A percentile compares a stretch with the other conserved stretches of the same genome.
These are phyloP conservation scores for Silvanus unidentatus DNA, from an alignment of 2,888 invertebrate genomes.

Conservation along the genomic window DNA sequence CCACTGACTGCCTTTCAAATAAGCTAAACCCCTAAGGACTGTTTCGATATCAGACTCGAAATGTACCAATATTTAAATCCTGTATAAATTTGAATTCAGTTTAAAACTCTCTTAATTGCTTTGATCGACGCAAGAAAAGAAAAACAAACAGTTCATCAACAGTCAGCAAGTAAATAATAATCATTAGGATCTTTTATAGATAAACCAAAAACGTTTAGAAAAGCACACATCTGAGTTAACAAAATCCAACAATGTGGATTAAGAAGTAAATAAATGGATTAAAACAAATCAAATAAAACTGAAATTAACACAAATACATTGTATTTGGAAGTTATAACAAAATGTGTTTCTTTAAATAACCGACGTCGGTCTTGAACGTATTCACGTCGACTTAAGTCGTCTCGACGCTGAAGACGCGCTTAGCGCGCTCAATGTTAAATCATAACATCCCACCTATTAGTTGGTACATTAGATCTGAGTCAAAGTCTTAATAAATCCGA, in stretches of 20 bases:
- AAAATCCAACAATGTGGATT: constrained; percentile 4
- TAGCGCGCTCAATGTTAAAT: constrained; percentile 29
- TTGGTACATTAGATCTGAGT: no score
- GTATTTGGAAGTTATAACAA: constrained; percentile 17
- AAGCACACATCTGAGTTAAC: no score
- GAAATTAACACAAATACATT: constrained; percentile 12
- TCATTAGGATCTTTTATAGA: no score
- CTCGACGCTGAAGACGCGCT: constrained; percentile 35
- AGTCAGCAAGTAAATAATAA: not conserved
- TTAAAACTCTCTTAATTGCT: no score
- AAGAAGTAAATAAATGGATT: constrained; percentile 1
- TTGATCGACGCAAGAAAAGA: no score
- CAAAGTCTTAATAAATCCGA: constrained; percentile 13
- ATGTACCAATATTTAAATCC: no score
- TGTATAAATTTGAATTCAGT: no score
- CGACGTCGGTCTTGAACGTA: constrained; percentile 18
- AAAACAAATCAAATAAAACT: constrained; percentile 11
- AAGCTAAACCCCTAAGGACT: no score
- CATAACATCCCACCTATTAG: constrained; percentile 9
- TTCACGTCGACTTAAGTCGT: constrained; percentile 23
- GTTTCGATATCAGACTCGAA: no score
- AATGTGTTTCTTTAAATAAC: constrained; percentile 31
- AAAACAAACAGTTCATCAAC: not conserved
- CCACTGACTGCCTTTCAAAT: no score
- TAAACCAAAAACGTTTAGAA: no score